These are phyloP conservation scores for Rhinopomastus cyanomelas DNA, from an alignment of 2,113 vertebrate species.

Conservation along the genomic window DNA sequence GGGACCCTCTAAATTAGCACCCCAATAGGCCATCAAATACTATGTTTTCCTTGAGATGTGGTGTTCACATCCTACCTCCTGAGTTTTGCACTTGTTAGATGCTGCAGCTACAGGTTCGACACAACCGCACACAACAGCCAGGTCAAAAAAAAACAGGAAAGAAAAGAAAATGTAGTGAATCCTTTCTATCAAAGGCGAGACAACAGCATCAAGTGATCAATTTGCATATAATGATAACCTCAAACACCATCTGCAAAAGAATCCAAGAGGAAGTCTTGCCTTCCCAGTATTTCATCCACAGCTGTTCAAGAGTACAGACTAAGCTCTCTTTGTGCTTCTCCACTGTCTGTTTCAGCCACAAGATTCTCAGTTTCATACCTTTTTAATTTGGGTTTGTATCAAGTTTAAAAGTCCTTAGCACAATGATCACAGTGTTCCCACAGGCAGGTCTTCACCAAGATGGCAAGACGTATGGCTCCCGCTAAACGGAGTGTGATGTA, in stretches of 20 bases:
- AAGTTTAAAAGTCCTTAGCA: not conserved
- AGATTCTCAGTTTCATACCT: not conserved
- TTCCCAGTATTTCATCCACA: not conserved
- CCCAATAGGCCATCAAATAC: not conserved
- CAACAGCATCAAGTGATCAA: not conserved
- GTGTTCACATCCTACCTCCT: not conserved
- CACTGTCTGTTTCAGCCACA: not conserved
- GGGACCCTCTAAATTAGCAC: not conserved
- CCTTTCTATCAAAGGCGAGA: not conserved
- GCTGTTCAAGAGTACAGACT: not conserved
- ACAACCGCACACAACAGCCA: not conserved
- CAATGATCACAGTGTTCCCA: not conserved
- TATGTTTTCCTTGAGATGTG: not conserved
- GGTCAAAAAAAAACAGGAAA: not conserved
- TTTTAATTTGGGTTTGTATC: not conserved
- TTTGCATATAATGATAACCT: not conserved
- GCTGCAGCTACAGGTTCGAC: not conserved
- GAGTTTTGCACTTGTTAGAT: not conserved
- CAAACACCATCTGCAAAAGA: not conserved
- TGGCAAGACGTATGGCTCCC: not conserved
- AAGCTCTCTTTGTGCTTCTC: not conserved
- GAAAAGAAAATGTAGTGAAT: not conserved
- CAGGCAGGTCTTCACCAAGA: not conserved
- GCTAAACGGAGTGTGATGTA: not conserved
- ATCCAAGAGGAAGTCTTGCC: not conserved